Evolutionary conservation across 2,888 invertebrate genomes (phyloP).

Genomic region (Hermaeophaga mercurialis): DNA sequence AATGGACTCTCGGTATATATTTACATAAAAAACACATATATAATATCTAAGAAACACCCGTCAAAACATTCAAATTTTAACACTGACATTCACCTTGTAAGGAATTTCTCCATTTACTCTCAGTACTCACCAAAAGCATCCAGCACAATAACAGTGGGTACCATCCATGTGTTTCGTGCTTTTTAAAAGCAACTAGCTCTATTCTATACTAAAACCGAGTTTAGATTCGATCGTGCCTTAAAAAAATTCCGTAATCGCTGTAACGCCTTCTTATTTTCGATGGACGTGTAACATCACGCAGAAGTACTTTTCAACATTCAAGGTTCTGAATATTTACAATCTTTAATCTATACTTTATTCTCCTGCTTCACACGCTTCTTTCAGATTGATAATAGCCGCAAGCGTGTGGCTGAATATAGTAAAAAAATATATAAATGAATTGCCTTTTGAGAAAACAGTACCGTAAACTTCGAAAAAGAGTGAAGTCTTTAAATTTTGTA

Average conservation of each 20-base stretch:
- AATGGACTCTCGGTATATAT: no score
- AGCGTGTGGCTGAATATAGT: conserved; percentile 6
- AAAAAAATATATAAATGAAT: no score
- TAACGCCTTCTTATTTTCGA: conserved; percentile 24
- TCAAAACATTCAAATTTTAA: background rate
- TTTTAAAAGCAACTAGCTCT: conserved; percentile 15
- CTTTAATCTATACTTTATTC: conserved; percentile 3
- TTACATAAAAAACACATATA: no score
- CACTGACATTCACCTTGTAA: conserved; percentile 17
- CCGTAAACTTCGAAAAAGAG: no score
- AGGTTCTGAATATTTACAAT: conserved; percentile 14
- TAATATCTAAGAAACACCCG: background rate
- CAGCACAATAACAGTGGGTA: conserved; percentile 1
- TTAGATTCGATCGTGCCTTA: conserved; percentile 16
- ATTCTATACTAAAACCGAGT: conserved; percentile 8
- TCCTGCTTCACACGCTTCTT: conserved; percentile 4
- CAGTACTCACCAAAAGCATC: conserved; percentile 1
- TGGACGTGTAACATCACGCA: conserved; percentile 12
- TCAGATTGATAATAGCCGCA: background rate
- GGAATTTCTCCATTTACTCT: conserved; percentile 18
- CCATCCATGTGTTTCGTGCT: conserved; percentile 8
- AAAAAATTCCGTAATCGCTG: conserved; percentile 13
- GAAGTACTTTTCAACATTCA: conserved; percentile 16
- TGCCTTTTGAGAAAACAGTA: no score
- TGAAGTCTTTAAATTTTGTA: no score